Base-by-base conservation (phyloP, 1,140 invertebrate genomes). In the Radopholus similis region DNA sequence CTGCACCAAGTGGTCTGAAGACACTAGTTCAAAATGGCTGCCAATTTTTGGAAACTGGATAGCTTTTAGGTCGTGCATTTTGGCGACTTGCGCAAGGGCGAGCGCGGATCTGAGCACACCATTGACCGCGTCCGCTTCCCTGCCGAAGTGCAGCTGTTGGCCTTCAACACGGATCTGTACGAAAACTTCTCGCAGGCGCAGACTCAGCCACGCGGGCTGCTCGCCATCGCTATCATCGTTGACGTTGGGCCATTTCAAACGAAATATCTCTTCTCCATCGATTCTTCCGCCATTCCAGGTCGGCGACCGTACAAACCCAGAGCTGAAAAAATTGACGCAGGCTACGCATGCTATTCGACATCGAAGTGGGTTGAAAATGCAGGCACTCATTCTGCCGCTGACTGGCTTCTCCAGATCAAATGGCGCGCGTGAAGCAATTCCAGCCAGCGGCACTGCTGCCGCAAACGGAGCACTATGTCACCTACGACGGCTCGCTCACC, bases 401-500 rank as follows among this genome's bases (percentile, higher is more conserved):
- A 18, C 34, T 32, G 2, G 28, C 13, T 60, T 51, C 54, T 26
- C 2, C 51, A 54, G 76, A 83, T 9, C 59, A 68, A 40, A 63
- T 54, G 40, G 77, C 71, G 4, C 66, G 53, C 18, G 49, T 81
- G 15, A 63, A 55, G 28, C 60, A 63, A 32, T 73, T 81, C 23
- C 64, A 77, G 32, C 77, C 78, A 67, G 88, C 88, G 76, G 89
- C 88, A 49, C 84, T 96, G 28, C 85, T 95, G 64, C 92, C 92
- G 26, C 88, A 90, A 74, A 95, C 92, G 4, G 88, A 89, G 70
- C 89, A 91, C 74, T 96, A 92, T 84, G 91, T 96, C 85, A 95
- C 93, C n/a, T 96, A 96, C 84, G 93, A 96, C 77, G 93, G 93
- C 35, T 95, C 92, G 47, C 91, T 91, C 18, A 96, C 93, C 44